Base-by-base conservation (phyloP, 2,888 invertebrate species). In the Dexiosoma caninum region DNA sequence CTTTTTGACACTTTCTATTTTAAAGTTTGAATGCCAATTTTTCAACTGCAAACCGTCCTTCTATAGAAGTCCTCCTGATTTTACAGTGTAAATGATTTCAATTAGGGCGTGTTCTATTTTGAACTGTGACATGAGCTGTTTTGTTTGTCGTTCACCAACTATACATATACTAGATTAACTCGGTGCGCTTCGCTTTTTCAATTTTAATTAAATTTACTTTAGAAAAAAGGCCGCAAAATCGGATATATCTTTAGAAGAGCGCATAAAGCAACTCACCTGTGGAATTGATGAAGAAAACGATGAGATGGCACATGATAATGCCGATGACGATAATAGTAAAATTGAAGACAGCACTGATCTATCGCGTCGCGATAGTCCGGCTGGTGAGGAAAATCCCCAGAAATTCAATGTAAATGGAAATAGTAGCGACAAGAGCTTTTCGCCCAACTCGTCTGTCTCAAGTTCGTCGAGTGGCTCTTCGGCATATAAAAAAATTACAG, bases 221-320 rank as follows among this genome's bases (percentile, higher is more conserved):
- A 90, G 90, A 67, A 90, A 90, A 86, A 90, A 90, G 72, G 86
- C 88, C 57, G 86, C 88, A 16, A 89, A 89, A 83, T 87, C 89
- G 12, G 95, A 95, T 83, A 94, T 95, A 66, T 95, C 96, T 0
- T 91, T 97, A 42, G 95, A 96, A 72, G 97, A 97, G 86, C 93
- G 96, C 81, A 96, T 97, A 83, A 94, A 95, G 55, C 94, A 95
- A 86, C 91, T 97, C 59, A 97, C 97, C 1, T 96, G 96, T 87
- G 95, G 96, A 88, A 94, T 95, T 42, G 96, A 96, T 80, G 95
- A 95, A 55, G 92, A 93, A 5, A 85, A 86, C 46, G 91, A 91
- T 51, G 84, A 84, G 59, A 80, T 82, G 4, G 82, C 81, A 9
- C 83, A 78, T 21, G 85, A 85, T 21, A 85, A 84, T 49, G 82